A percentile compares a stretch with the other conserved stretches of the same genome.
Conservation (phyloP, 2,888 invertebrate species). For the Phania funesta region DNA sequence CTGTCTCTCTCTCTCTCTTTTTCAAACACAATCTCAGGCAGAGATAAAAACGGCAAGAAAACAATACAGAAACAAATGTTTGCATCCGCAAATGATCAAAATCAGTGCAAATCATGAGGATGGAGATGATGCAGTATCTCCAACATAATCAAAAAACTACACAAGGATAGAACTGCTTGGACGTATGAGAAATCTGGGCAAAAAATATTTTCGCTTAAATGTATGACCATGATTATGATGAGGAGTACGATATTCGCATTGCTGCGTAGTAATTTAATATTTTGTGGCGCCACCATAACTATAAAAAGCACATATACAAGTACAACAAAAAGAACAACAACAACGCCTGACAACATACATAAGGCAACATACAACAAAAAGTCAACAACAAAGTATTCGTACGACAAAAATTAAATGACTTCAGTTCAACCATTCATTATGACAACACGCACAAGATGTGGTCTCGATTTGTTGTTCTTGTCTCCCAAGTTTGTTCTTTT, state of each 20-base stretch:
- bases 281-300: slow-evolving; percentile 79
- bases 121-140: slow-evolving; percentile 49
- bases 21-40: slow-evolving; percentile 31
- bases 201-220: slow-evolving; percentile 28
- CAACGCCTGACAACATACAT: slow-evolving; percentile 28
- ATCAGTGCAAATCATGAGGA: slow-evolving; percentile 52
- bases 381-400: slow-evolving; percentile 60
- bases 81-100: slow-evolving; percentile 50
- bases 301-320: slow-evolving; percentile 73
- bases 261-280: slow-evolving; percentile 77
- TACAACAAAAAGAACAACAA: slow-evolving; percentile 59
- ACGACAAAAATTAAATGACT: slow-evolving; percentile 78
- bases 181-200: slow-evolving; percentile 46
- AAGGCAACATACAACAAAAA: slow-evolving; percentile 17
- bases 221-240: slow-evolving; percentile 32
- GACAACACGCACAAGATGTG: slow-evolving; percentile 76
- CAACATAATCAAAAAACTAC: slow-evolving; percentile 5
- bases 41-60: not conserved
- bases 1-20: not conserved
- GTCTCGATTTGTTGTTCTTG: slow-evolving; percentile 43
- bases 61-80: slow-evolving; percentile 39
- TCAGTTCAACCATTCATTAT: slow-evolving; percentile 79
- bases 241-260: slow-evolving; percentile 45
- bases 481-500: slow-evolving; percentile 12
- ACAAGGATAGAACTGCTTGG: not conserved